phyloP scores from a whole-genome alignment of 2,888 invertebrate species.

The Cistogaster globosa region DNA sequence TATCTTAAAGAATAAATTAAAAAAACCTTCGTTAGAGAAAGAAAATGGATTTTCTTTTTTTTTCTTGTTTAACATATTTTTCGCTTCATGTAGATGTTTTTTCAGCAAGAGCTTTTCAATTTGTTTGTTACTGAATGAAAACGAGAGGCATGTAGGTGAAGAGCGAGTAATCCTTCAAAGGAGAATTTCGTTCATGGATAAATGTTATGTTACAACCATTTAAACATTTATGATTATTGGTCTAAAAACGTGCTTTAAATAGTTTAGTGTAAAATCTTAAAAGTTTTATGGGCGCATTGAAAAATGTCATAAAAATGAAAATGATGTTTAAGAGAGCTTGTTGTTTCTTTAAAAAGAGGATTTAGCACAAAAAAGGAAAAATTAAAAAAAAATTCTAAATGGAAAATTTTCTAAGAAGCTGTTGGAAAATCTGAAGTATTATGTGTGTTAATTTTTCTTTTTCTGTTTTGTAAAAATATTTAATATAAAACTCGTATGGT shows the following conservation, averaged over 20 bases:
- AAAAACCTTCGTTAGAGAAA: conserved; percentile 35
- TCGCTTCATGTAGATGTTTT: conserved; percentile 26
- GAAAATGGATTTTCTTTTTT: conserved; percentile 21
- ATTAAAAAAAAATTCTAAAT: neutral
- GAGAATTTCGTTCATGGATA: no score
- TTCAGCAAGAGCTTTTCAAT: no score
- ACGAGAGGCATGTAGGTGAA: no score
- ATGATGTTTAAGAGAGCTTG: neutral
- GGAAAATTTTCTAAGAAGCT: no score
- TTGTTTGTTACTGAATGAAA: no score
- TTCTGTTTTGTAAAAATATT: no score
- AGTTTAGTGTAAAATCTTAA: neutral
- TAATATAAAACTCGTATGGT: neutral
- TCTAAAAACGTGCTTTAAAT: neutral
- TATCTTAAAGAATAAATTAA: neutral
- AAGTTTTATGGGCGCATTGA: no score
- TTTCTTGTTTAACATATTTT: neutral
- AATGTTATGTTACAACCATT: no score
- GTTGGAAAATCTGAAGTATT: neutral
- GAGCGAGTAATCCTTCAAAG: no score
- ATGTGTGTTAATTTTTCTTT: no score
- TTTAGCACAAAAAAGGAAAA: neutral
- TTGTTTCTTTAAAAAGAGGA: no score
- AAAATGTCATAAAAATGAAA: no score
- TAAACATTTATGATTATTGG: neutral